These are phyloP conservation scores for Pangasius sanitwongsei DNA, from an alignment of 2,797 vertebrate species.

Conservation along the genomic window DNA sequence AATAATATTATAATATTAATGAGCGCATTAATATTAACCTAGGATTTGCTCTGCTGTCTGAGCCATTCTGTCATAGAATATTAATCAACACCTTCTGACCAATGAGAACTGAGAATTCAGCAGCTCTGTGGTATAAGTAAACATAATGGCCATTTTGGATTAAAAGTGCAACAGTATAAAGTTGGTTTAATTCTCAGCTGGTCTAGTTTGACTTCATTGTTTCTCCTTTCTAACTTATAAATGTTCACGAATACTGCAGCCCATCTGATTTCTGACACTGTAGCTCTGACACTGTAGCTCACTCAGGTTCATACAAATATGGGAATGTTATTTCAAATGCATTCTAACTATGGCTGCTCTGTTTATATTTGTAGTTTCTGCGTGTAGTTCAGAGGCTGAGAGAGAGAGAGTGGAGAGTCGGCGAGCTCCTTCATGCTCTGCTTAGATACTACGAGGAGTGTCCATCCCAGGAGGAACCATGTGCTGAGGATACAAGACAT, in stretches of 20 bases:
- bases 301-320: neutral
- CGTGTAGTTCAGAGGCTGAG: slow-evolving; percentile 81
- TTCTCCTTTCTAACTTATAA: neutral
- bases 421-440: slow-evolving; percentile 89
- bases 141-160: neutral
- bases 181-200: neutral
- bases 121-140: neutral
- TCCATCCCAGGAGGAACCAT: slow-evolving; percentile 64
- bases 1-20: neutral
- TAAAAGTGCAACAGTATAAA: neutral
- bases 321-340: neutral
- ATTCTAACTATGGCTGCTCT: neutral
- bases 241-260: neutral
- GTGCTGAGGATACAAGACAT: slow-evolving; percentile 49
- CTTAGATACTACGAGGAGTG: slow-evolving; percentile 85
- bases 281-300: neutral
- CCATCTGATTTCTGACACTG: neutral
- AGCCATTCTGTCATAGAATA: neutral
- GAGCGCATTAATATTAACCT: neutral
- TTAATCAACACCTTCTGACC: neutral
- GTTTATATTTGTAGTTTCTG: slow-evolving; percentile 63
- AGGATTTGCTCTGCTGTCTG: neutral
- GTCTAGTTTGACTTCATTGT: neutral
- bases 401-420: slow-evolving; percentile 86
- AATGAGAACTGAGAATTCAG: neutral